These are phyloP conservation scores for Pantala flavescens DNA, from an alignment of 1,140 invertebrate species.

Conservation along the genomic window DNA sequence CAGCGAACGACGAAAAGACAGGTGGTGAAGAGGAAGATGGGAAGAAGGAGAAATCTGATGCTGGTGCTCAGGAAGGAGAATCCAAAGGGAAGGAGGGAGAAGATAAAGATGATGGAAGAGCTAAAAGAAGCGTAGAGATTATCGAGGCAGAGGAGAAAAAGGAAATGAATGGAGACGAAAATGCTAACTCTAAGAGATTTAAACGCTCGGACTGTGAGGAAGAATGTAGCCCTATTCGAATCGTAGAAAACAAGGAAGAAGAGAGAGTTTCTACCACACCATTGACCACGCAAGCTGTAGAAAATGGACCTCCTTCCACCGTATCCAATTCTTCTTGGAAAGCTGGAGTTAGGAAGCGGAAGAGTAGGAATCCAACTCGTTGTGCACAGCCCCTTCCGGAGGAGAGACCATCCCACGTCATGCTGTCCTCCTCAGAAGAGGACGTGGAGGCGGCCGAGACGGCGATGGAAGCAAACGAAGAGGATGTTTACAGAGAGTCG, in stretches of 20 bases:
- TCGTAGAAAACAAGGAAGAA: constrained; percentile 34
- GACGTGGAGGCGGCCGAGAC: constrained; percentile 19
- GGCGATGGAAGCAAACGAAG: constrained; percentile 24
- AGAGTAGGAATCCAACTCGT: constrained; percentile 82
- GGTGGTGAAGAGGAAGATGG: constrained; percentile 27
- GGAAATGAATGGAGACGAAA: neutral
- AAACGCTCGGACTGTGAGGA: neutral
- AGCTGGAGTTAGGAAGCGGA: constrained; percentile 56
- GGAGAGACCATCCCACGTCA: neutral
- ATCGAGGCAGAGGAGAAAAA: neutral
- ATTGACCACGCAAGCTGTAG: constrained; percentile 27
- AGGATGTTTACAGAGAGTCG: constrained; percentile 29
- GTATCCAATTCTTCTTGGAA: constrained; percentile 21
- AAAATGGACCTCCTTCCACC: constrained; percentile 15
- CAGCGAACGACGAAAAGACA: constrained; percentile 28
- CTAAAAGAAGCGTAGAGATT: neutral
- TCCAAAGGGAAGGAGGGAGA: constrained; percentile 37
- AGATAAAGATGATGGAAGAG: constrained; percentile 41
- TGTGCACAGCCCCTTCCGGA: constrained; percentile 42
- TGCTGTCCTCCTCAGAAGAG: constrained; percentile 9
- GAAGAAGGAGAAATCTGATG: constrained; percentile 26
- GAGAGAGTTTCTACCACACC: constrained; percentile 33
- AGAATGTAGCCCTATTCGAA: neutral
- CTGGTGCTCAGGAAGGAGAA: constrained; percentile 29
- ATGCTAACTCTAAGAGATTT: neutral